Evolutionary conservation across 2,888 invertebrate genomes (phyloP), one percentile per base, ranked within the genome.

Genomic region (Lymantria monacha): DNA sequence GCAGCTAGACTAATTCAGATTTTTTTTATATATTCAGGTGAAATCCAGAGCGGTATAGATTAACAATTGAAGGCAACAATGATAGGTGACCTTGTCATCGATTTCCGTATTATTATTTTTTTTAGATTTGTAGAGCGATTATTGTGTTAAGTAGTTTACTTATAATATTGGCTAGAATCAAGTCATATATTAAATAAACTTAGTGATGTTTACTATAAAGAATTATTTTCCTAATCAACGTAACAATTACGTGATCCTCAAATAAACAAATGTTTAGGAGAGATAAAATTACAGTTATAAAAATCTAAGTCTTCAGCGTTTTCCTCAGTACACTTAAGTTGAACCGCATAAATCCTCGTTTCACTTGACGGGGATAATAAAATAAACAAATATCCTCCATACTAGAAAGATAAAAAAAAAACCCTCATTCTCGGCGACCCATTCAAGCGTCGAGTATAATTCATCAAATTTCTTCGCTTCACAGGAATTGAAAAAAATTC

Each of bases 401-500:
- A 59, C 48, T 48, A 54, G 40, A 54, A 49, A 61, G 59, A 65
- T 57, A 64, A 57, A 62, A 60, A 22, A 22, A 22, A 22, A n/a
- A 37, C 15, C 37, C 43, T 14, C 47, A 13, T 37, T 43, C 37
- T 15, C 48, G 46, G 44, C 55, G 61, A 54, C 67, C 58, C 55
- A 53, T 56, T 66, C 55, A 58, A 56, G 55, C 53, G 51, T 46
- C 52, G 55, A 57, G 58, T 58, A 69, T 69, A 69, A 68, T 68
- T 68, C 67, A 66, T 68, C 62, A 66, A 68, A 62, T 62, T 66
- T 66, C 46, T 57, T 54, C 57, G 61, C 62, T 53, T 55, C 40
- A 56, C 55, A 58, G 58, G 56, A 61, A 66, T 64, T 59, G 60
- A 52, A 65, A 59, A 66, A 60, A 57, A 49, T 37, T 12, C 55